Conservation (phyloP, 2,888 invertebrate species). For the Plagiodera versicolora region DNA sequence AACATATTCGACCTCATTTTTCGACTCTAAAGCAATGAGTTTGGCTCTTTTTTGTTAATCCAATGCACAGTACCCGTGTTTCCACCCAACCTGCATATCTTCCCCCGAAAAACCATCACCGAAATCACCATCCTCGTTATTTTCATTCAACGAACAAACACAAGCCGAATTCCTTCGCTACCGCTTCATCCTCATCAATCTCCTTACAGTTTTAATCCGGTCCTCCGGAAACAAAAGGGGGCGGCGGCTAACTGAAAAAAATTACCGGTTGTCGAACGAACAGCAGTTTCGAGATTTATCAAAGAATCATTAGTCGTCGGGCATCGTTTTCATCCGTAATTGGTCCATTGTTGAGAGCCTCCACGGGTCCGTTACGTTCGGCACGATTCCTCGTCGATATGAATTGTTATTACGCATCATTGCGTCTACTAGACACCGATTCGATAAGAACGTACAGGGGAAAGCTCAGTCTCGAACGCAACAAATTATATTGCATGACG, state of each 20-base stretch:
- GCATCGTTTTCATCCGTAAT: slow-evolving; percentile 28
- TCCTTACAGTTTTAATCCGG: slow-evolving; percentile 26
- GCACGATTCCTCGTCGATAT: neutral
- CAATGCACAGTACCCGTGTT: no score
- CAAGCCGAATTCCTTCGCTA: slow-evolving; percentile 1
- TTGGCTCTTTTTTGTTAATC: no score
- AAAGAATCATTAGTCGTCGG: slow-evolving; percentile 24
- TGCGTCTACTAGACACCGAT: neutral
- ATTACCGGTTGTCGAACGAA: slow-evolving; percentile 1
- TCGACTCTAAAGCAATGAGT: no score
- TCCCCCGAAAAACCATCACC: no score
- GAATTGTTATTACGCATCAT: neutral
- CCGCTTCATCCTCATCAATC: slow-evolving; percentile 20
- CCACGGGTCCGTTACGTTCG: neutral
- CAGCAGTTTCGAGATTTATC: slow-evolving; percentile 17
- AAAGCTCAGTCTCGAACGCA: no score
- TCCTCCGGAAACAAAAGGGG: slow-evolving; percentile 25
- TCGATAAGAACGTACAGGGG: neutral
- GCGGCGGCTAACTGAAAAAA: slow-evolving; percentile 20
- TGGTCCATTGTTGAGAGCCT: slow-evolving; percentile 25
- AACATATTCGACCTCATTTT: no score
- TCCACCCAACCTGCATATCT: no score
- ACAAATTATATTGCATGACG: no score
- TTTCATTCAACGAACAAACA: no score
- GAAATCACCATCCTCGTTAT: no score